Evolutionary conservation across 2,888 invertebrate species (phyloP).

Genomic region (Pomacea canaliculata): DNA sequence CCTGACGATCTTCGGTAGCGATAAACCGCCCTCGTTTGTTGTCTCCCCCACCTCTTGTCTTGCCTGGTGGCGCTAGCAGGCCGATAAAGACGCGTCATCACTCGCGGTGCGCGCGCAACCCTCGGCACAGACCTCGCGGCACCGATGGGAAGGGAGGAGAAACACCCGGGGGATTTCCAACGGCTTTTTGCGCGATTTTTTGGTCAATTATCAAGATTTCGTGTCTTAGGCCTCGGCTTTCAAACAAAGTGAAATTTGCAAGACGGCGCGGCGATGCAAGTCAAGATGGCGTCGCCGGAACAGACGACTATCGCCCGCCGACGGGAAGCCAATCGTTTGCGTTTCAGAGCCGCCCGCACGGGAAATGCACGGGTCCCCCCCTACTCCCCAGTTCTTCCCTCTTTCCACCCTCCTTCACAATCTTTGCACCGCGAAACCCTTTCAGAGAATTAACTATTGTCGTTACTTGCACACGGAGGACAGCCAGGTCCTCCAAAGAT

Average conservation of each 20-base stretch:
- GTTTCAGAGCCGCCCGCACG: slow-evolving; percentile 5
- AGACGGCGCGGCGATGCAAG: slow-evolving; percentile 26
- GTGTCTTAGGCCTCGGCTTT: slow-evolving; percentile 23
- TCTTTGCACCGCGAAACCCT: slow-evolving; percentile 13
- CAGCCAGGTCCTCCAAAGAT: too few relatives aligned
- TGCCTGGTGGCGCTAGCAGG: slow-evolving; percentile 17
- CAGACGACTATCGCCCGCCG: slow-evolving; percentile 26
- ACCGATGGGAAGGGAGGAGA: too few relatives aligned
- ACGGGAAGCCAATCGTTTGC: slow-evolving; percentile 25
- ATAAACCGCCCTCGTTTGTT: slow-evolving; percentile 24
- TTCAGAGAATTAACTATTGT: slow-evolving; percentile 19
- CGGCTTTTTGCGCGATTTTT: slow-evolving; percentile 25
- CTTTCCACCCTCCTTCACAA: slow-evolving; percentile 2
- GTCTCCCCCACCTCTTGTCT: slow-evolving; percentile 20
- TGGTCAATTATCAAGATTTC: slow-evolving; percentile 29
- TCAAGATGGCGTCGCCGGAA: slow-evolving; percentile 21
- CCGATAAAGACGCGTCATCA: slow-evolving; percentile 29
- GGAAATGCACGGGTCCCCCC: background rate
- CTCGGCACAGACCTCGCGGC: slow-evolving; percentile 17
- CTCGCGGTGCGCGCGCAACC: slow-evolving; percentile 1
- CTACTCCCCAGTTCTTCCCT: background rate
- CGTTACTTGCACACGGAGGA: slow-evolving; percentile 5
- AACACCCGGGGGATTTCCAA: slow-evolving; percentile 1
- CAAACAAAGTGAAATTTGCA: slow-evolving; percentile 30
- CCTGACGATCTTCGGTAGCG: slow-evolving; percentile 14